Evolutionary conservation across 2,888 invertebrate genomes (phyloP), one percentile per base, ranked within the genome.

Genomic region (Dorcus parallelipipedus): DNA sequence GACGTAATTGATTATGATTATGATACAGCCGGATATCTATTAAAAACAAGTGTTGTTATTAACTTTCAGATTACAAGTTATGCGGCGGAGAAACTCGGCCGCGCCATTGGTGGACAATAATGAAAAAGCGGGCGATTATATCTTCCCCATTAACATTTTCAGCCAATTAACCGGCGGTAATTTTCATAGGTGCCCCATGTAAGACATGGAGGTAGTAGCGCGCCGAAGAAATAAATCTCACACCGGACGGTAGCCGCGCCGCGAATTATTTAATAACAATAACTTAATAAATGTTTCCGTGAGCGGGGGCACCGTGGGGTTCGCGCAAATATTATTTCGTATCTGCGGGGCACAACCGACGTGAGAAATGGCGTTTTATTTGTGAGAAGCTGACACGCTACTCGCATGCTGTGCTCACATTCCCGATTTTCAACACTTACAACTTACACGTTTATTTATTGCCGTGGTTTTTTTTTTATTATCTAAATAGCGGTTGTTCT

Each of bases 361-460:
- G 57, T 64, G 65, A 65, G 56, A 54, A 63, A 65, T 59, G 63
- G 52, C 59, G 59, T 62, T 63, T 60, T 62, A 59, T 59, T 62
- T 58, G 59, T 61, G 60, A 59, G 63, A 64, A 63, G 60, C 64
- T 60, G 66, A 64, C 64, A 62, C 60, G 63, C 63, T 60, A 61
- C 56, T 55, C 66, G 60, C 69, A 64, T 60, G 67, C 67, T 66
- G 68, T 50, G 66, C 59, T 58, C 63, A 65, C 66, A 64, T 67
- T 66, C 65, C 64, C 59, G 63, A 67, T 69, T 70, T 67, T 68
- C 68, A 68, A 68, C 67, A 64, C 68, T 56, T 54, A 58, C 63
- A 66, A 63, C 26, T 33, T 33, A 33, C 26, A 33, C 26, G 26
- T 33, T 67, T 68, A 68, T 69, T 69, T 68, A 68, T 68, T 65